A percentile compares a stretch with the other conserved stretches of the same genome.
phyloP scores from a whole-genome alignment of 2,888 invertebrate genomes.

The Camponotus fellah region DNA sequence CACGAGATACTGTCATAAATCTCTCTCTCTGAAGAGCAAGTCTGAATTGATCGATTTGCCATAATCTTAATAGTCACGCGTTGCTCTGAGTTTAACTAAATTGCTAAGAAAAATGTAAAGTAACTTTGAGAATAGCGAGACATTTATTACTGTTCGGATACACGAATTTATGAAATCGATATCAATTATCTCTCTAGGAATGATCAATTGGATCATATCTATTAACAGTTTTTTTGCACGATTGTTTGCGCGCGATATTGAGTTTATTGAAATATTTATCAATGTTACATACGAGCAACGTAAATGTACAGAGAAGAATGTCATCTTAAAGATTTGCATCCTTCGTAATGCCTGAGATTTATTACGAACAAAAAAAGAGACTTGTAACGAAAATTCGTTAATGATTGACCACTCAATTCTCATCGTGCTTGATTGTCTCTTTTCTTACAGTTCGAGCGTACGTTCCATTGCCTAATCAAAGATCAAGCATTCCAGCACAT shows the following conservation, averaged over 20 bases:
- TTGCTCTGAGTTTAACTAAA: constrained; percentile 55
- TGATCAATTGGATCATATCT: constrained; percentile 41
- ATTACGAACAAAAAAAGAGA: neutral
- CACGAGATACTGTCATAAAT: neutral
- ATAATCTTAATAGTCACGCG: constrained; percentile 34
- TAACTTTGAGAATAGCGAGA: constrained; percentile 39
- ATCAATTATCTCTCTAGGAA: constrained; percentile 28
- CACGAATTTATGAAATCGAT: constrained; percentile 58
- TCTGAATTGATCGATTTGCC: constrained; percentile 3
- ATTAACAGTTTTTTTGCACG: constrained; percentile 36
- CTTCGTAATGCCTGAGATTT: neutral
- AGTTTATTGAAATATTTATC: constrained; percentile 76
- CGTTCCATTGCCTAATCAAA: constrained; percentile 59
- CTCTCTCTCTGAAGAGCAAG: neutral
- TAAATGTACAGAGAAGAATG: constrained; percentile 43
- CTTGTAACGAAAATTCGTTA: constrained; percentile 40
- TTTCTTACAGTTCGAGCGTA: constrained; percentile 47
- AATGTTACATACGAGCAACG: constrained; percentile 64
- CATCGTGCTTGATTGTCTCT: constrained; percentile 31
- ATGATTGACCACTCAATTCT: constrained; percentile 31
- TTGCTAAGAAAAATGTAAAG: constrained; percentile 24
- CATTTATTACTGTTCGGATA: constrained; percentile 43
- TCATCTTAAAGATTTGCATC: neutral
- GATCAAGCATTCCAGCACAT: constrained; percentile 15
- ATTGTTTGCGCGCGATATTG: constrained; percentile 71